phyloP scores from a whole-genome alignment of 2,797 vertebrate genomes.

The Columba guinea region DNA sequence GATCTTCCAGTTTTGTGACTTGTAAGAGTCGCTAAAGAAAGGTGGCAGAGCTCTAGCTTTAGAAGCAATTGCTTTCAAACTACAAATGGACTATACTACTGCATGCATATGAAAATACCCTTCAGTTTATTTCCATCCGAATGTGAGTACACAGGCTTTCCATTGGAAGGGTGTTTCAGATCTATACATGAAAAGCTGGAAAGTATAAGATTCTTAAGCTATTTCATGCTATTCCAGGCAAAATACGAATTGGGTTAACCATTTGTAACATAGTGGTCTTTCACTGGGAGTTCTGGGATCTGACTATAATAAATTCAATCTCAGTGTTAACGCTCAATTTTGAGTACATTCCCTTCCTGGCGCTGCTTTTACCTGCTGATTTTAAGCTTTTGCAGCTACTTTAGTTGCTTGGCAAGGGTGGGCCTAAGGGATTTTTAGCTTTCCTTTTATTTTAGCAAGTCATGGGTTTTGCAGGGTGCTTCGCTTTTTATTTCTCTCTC shows the following conservation, averaged over 20 bases:
- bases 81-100: background rate
- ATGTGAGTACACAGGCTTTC: background rate
- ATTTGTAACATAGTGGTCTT: background rate
- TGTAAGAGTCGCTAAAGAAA: background rate
- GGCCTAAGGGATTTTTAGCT: background rate
- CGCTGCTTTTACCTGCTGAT: background rate
- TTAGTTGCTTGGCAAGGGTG: background rate
- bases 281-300: background rate
- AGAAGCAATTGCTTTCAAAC: background rate
- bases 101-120: background rate
- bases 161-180: background rate
- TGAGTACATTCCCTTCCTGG: background rate
- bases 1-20: background rate
- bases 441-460: background rate
- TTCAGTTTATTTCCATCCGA: background rate
- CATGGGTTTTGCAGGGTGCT: background rate
- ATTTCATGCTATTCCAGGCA: background rate
- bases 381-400: background rate
- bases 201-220: background rate
- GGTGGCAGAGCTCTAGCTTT: background rate
- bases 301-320: background rate
- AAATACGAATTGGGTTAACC: background rate
- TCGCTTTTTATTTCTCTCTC: background rate
- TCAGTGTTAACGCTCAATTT: background rate
- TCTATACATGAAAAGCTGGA: background rate